Base-by-base conservation (phyloP, 2,113 vertebrate genomes). In the Psilopsiagon aurifrons region DNA sequence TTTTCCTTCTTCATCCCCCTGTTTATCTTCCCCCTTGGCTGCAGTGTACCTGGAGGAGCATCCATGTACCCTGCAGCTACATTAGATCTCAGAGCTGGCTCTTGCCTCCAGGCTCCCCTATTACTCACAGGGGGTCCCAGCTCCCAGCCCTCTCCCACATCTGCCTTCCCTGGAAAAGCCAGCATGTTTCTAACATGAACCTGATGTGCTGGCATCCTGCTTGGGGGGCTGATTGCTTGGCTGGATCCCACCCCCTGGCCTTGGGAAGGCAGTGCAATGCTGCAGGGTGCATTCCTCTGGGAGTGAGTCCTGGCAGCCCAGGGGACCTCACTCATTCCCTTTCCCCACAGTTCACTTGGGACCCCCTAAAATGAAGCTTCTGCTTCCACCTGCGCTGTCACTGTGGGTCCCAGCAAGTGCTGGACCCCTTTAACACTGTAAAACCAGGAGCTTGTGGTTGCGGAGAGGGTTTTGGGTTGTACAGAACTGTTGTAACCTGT, bases 401-500 rank as follows among this genome's bases (percentile, higher is more conserved):
- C 23, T 23, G 69, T 35, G 86, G 66, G 25, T 51, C 79, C 29
- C 43, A 57, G 67, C 77, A 7, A 24, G 49, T 2, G 15, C 12
- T 6, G 15, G 63, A 2, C 74, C 9, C 49, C 35, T 6, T 3
- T 7, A 37, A 55, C 37, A 17, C 59, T 74, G 86, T 52, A 16
- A 62, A n/a, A 9, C 15, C 52, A 24, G 69, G 81, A 79, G 33
- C 41, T 69, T 52, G 60, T 49, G 46, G 41, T 15, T 63, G 80
- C n/a, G 9, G 9, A 54, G 80, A 71, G 76, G 69, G n/a, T 63
- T 79, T 86, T 47, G 90, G 69, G 85, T 71, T 96, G 96, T 97
- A 88, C 80, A 77, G 47, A 92, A 88, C n/a, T 73, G 17, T 59
- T 96, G 83, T 96, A 93, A 93, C 85, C 93, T 91, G 93, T 90